Evolutionary conservation across 2,888 invertebrate genomes (phyloP).

Genomic region (Hypolimnas misippus): DNA sequence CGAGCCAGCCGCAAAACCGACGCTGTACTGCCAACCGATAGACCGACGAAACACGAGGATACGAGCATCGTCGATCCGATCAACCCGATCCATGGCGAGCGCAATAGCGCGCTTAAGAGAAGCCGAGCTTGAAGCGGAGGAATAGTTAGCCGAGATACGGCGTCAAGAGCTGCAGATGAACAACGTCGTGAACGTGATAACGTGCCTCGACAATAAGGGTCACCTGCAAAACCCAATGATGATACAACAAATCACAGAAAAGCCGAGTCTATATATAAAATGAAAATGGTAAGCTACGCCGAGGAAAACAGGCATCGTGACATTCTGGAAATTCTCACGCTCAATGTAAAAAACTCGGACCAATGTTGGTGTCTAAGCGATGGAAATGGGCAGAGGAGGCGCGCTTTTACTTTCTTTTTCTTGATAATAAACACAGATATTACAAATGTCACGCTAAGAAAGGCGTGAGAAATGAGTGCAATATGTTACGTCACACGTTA

Average conservation of each 20-base stretch:
- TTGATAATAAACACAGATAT: constrained; percentile 15
- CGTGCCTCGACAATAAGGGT: constrained; percentile 5
- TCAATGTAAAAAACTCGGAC: constrained; percentile 9
- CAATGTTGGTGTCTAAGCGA: constrained; percentile 5
- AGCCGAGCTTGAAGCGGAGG: too few species aligned
- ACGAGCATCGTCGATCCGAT: too few species aligned
- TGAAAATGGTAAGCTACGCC: constrained; percentile 26
- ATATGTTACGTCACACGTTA: constrained; percentile 17
- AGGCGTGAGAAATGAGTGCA: constrained; percentile 13
- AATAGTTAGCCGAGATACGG: too few species aligned
- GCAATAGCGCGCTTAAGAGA: too few species aligned
- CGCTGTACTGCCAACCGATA: too few species aligned
- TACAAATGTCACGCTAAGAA: background rate
- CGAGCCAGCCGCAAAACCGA: too few species aligned
- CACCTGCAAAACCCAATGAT: constrained; percentile 27
- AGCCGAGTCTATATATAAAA: constrained; percentile 18
- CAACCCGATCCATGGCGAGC: too few species aligned
- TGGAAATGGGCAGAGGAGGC: constrained; percentile 19
- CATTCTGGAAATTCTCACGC: constrained; percentile 12
- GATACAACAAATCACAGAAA: constrained; percentile 13
- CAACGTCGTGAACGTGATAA: constrained; percentile 23
- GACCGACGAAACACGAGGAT: too few species aligned
- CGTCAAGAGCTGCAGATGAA: too few species aligned
- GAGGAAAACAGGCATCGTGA: constrained; percentile 1
- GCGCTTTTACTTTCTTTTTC: constrained; percentile 23